Conservation (phyloP, 2,797 vertebrate genomes). For the Esox lucius region DNA sequence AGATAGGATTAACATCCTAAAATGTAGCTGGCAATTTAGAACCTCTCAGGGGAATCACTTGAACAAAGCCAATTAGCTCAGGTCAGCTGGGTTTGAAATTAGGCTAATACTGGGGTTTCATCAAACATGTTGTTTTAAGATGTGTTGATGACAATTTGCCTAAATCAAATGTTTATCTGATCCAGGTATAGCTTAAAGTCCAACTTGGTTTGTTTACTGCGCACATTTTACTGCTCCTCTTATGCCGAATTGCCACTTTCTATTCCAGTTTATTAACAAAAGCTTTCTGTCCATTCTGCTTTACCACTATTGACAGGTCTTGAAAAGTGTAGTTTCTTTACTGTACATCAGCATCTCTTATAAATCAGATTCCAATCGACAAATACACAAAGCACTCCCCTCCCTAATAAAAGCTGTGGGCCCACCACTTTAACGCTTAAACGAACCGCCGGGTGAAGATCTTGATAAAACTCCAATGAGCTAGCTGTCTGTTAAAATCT, state of each 20-base stretch:
- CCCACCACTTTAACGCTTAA: neutral
- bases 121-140: neutral
- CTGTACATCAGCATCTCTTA: neutral
- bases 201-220: neutral
- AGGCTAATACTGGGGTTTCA: neutral
- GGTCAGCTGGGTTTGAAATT: neutral
- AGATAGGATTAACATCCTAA: slow-evolving; percentile 51
- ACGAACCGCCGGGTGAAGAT: neutral
- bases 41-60: slow-evolving; percentile 18
- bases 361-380: neutral
- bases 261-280: neutral
- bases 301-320: neutral
- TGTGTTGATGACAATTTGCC: neutral
- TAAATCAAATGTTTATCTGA: neutral
- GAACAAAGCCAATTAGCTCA: slow-evolving; percentile 18
- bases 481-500: neutral
- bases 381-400: neutral
- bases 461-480: neutral
- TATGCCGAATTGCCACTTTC: neutral
- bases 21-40: slow-evolving; percentile 45
- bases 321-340: neutral
- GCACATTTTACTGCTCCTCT: neutral
- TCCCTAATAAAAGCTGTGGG: neutral
- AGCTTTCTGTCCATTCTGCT: neutral
- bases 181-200: neutral